Evolutionary conservation across 2,888 invertebrate species (phyloP), one percentile per base, ranked within the genome.

Genomic region (Spodoptera littoralis): DNA sequence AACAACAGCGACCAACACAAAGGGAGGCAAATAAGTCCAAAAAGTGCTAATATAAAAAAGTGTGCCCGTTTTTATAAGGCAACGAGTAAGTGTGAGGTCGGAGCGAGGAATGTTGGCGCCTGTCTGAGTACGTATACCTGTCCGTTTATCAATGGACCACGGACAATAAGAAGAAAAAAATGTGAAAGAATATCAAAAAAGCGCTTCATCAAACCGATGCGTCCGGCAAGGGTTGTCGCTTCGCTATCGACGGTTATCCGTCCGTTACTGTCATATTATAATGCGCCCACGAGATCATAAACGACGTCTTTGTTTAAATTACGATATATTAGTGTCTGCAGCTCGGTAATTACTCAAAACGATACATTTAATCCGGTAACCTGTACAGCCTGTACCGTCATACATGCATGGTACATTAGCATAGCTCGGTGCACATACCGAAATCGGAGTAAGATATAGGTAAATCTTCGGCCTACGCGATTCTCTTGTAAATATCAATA

Each of bases 71-170:
- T 94, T 93, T 93, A 92, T 94, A 92, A 88, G 85, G 87, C 89
- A 84, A 85, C 91, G 89, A 92, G 91, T 89, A 92, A 93, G 94
- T 94, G 94, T 94, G 94, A 94, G 94, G 94, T 94, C 94, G 94
- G 86, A 88, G 79, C 92, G 91, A 93, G 92, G 94, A 94, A 94
- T 94, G 94, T 94, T 94, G 94, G 94, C 94, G 94, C 94, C 94
- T 90, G 93, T 93, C 94, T 93, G 94, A 94, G 94, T 94, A 93
- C 92, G 91, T 92, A 93, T 94, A 94, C 94, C 94, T 94, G 94
- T 94, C 91, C 91, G 90, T 93, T 94, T 94, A 94, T 94, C 94
- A 94, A 94, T 94, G 94, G 92, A 86, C 92, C 90, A 86, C 84
- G 90, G 88, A 90, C 91, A 93, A 94, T 90, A 90, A 92, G 90